Percentiles rank a stretch among this genome's conserved stretches.
phyloP scores from a whole-genome alignment of 1,140 invertebrate species.

The Cyphomyrmex costatus region DNA sequence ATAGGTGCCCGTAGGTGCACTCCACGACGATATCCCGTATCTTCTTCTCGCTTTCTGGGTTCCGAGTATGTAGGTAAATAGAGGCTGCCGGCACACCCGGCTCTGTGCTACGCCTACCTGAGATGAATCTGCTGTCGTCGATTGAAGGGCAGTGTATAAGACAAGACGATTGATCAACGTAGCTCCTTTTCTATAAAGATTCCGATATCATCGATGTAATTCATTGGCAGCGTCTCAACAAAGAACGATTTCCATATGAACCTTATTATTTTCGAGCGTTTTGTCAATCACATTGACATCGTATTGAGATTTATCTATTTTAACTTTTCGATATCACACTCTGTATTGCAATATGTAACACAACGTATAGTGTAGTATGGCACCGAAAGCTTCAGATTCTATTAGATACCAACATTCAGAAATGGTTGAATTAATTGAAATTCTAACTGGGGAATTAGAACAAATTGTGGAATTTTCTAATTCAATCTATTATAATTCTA shows the following conservation, averaged over 20 bases:
- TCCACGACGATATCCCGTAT: neutral
- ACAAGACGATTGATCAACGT: conserved; percentile 30
- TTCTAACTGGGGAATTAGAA: too few species aligned
- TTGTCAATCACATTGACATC: neutral
- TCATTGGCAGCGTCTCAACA: neutral
- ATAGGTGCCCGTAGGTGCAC: conserved; percentile 15
- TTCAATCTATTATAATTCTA: too few species aligned
- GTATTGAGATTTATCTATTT: neutral
- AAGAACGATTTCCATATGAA: neutral
- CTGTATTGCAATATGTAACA: too few species aligned
- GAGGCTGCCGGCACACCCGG: conserved; percentile 45
- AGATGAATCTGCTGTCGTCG: conserved; percentile 58
- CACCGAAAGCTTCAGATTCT: too few species aligned
- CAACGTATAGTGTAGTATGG: too few species aligned
- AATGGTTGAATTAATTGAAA: too few species aligned
- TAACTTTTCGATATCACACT: neutral
- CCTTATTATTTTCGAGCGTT: neutral
- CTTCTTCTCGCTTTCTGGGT: conserved; percentile 40
- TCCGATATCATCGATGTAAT: conserved; percentile 1
- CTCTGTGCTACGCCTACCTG: conserved; percentile 53
- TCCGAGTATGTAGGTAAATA: conserved; percentile 56
- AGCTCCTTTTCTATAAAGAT: neutral
- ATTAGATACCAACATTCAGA: too few species aligned
- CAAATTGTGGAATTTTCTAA: too few species aligned
- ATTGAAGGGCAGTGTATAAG: conserved; percentile 41